Base-by-base conservation (phyloP, 2,888 invertebrate species). In the Drosophila leonis region DNA sequence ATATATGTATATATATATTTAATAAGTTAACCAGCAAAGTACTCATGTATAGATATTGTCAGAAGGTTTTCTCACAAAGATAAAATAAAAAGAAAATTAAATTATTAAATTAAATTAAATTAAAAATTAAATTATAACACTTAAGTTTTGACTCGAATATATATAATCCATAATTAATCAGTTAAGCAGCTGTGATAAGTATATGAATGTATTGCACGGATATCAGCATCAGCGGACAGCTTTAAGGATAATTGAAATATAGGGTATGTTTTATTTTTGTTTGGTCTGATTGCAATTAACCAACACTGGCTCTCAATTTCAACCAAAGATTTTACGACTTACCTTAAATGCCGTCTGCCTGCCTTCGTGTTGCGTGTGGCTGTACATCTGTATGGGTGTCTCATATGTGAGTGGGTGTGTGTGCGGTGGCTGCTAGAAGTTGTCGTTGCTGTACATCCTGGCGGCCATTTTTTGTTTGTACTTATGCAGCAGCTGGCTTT, bases 401-500 rank as follows among this genome's bases (percentile, higher is more conserved):
- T 37, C 54, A 54, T 48, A 55, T 70, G 62, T 39, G 15, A 51
- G 46, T 75, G 72, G 59, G 39, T 57, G 55, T 37, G 18, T 67
- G 60, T 71, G 71, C 44, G 51, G 63, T 52, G 55, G 70, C 52
- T 62, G 73, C 68, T 83, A 72, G 55, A 66, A 70, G 68, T 55
- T 66, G 64, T 24, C 75, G 70, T 55, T 73, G 75, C 65, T 75
- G 68, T 76, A 74, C 83, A 83, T 84, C 83, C 83, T 84, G 88
- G 83, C 88, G 88, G 85, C 83, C 83, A 84, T 87, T 76, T 87
- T 39, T 39, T 29, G 12, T 29, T 39, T 84, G 79, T 78, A 72
- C 67, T 59, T 61, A 65, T 68, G 52, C 55, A 79, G 79, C 75
- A 72, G 78, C 75, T 79, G 79, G 69, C 73, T 61, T 65, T 66